Percentiles rank a stretch among this genome's conserved stretches.
Evolutionary conservation across 2,113 vertebrate species (phyloP).

Genomic region (Heloderma charlesbogerti): DNA sequence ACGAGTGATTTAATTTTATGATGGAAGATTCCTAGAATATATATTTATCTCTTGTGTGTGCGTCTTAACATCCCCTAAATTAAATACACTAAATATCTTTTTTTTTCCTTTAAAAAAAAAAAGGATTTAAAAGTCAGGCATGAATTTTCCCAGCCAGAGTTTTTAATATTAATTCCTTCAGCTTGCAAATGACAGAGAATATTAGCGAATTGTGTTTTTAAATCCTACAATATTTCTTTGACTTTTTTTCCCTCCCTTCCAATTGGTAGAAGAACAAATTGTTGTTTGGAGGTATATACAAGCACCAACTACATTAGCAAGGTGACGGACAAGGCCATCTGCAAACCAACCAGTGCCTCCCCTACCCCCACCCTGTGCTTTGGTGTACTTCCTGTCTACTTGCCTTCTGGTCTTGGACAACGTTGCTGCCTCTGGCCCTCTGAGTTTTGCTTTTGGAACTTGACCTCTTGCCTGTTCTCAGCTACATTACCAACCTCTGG

Average conservation of each 20-base stretch:
- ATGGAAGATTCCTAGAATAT: conserved; percentile 45
- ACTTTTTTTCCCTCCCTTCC: not conserved
- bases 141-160: conserved; percentile 41
- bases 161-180: conserved; percentile 50
- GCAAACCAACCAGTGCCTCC: no score
- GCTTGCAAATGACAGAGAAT: conserved; percentile 40
- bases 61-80: conserved; percentile 34
- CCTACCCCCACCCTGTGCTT: no score
- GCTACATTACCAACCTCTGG: no score
- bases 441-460: no score
- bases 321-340: no score
- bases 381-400: no score
- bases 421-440: no score
- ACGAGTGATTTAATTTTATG: conserved; percentile 52
- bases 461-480: no score
- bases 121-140: conserved; percentile 26
- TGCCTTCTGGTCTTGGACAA: no score
- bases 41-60: conserved; percentile 47
- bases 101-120: not conserved
- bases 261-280: no score
- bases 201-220: conserved; percentile 8
- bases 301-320: not conserved
- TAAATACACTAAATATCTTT: conserved; percentile 40
- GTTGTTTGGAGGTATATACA: no score
- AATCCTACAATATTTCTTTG: conserved; percentile 5